phyloP scores from a whole-genome alignment of 2,888 invertebrate species.

The Drosophila borealis region DNA sequence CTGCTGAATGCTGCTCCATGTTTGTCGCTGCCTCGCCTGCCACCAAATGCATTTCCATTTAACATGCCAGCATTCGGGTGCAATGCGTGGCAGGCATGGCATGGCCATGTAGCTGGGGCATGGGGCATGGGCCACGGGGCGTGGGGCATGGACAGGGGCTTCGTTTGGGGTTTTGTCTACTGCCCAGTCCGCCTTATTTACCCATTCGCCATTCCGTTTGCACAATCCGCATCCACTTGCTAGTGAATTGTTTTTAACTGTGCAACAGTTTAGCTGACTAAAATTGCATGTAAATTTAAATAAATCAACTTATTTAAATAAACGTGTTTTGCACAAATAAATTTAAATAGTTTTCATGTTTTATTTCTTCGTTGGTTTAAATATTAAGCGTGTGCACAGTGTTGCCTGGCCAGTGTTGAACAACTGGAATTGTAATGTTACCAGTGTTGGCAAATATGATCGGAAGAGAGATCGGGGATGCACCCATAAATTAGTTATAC shows the following conservation, averaged over 20 bases:
- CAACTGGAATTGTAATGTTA: too few relatives aligned
- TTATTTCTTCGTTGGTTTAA: not conserved
- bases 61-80: conserved; percentile 59
- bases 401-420: too few relatives aligned
- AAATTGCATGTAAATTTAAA: conserved; percentile 31
- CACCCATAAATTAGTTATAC: too few relatives aligned
- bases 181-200: conserved; percentile 14
- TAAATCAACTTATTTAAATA: conserved; percentile 4
- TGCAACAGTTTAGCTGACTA: conserved; percentile 54
- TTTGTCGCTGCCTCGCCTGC: conserved; percentile 39
- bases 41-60: conserved; percentile 73
- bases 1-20: conserved; percentile 51
- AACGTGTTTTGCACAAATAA: not conserved
- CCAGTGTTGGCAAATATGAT: too few relatives aligned
- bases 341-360: not conserved
- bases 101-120: conserved; percentile 17
- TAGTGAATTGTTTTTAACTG: conserved; percentile 64
- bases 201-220: conserved; percentile 19
- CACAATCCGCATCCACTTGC: conserved; percentile 33
- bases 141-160: conserved; percentile 8
- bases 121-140: not conserved
- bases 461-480: too few relatives aligned
- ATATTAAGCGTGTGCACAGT: too few relatives aligned
- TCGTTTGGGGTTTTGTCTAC: conserved; percentile 15
- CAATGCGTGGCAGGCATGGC: conserved; percentile 19